These are phyloP conservation scores for Sphaeramia orbicularis DNA, from an alignment of 2,797 vertebrate genomes.

Conservation along the genomic window DNA sequence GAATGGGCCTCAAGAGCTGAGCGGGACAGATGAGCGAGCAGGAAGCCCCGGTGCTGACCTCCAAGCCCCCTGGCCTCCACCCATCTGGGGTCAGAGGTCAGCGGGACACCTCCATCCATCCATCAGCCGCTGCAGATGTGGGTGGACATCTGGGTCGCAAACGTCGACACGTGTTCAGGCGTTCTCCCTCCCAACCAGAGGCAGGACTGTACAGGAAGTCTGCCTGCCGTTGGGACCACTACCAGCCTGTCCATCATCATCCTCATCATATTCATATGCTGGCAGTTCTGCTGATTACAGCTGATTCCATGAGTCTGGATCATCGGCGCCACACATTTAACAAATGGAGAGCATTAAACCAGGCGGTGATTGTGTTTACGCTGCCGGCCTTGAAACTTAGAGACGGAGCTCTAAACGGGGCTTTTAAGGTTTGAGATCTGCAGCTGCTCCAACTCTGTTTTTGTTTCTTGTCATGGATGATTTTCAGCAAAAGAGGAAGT, in stretches of 20 bases:
- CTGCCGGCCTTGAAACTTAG: background rate
- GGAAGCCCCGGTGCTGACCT: slow-evolving; percentile 58
- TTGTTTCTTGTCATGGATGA: too few relatives aligned
- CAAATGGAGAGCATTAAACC: slow-evolving; percentile 26
- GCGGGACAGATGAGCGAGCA: slow-evolving; percentile 38
- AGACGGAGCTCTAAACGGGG: background rate
- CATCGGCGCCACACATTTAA: slow-evolving; percentile 40
- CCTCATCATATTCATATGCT: slow-evolving; percentile 38
- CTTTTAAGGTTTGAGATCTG: background rate
- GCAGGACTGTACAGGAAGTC: slow-evolving; percentile 8
- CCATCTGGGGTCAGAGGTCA: slow-evolving; percentile 87
- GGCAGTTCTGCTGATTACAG: slow-evolving; percentile 44
- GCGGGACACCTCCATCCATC: slow-evolving; percentile 84
- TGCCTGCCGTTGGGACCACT: background rate
- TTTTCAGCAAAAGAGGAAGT: too few relatives aligned
- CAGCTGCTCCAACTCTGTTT: background rate
- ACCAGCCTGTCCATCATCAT: background rate
- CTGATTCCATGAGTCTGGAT: too few relatives aligned
- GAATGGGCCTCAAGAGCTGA: slow-evolving; percentile 36
- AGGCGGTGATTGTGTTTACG: slow-evolving; percentile 12
- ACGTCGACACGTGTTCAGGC: slow-evolving; percentile 8
- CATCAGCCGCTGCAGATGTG: slow-evolving; percentile 84
- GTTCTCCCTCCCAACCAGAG: background rate
- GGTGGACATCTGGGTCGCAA: slow-evolving; percentile 58
- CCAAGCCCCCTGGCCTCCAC: slow-evolving; percentile 36